Base-by-base conservation (phyloP, 2,113 vertebrate species). In the Phrynosoma blainvillii region DNA sequence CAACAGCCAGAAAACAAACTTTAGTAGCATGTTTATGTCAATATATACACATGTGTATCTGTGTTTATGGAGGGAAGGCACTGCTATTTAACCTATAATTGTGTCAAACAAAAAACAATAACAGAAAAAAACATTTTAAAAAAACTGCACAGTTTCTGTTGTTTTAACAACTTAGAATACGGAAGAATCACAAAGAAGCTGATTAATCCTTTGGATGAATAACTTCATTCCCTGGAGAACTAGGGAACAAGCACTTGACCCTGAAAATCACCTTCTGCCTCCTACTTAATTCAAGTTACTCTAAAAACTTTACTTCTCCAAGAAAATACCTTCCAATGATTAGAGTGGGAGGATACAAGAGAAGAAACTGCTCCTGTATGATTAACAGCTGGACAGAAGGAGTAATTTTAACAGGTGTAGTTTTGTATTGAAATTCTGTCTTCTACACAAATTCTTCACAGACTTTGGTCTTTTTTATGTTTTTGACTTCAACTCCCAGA, bases 1-100 rank as follows among this genome's bases (percentile, higher is more conserved):
- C 85, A 52, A 54, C 2, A 74, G 87, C 85, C 88, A 62, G 75
- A 59, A 59, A 27, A 87, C 87, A 81, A 85, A 56, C 40, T 82
- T 83, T 62, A 90, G 87, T 74, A 82, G 56, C 92, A 91, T 56
- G 47, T 11, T 2, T 32, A 70, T 6, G 27, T 27, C 74, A 23
- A 36, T 3, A 12, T n/a, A 2, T 62, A 23, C 36, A 42, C 14
- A 25, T 40, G 54, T 75, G n/a, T 70, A 40, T 9, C 6, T 59
- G n/a, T 36, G n/a, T 70, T 25, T 52, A 42, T 6, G 73, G 52
- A 54, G 27, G 77, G 52, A 6, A 40, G 2, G 59, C 73, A 13
- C 16, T 4, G 56, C n/a, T 76, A 65, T 40, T 40, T 12, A 13
- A 74, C 56, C 20, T 56, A 52, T 32, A n/a, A 62, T 62, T 62